Evolutionary conservation across 2,113 vertebrate genomes (phyloP).

Genomic region (Falcunculus frontatus): DNA sequence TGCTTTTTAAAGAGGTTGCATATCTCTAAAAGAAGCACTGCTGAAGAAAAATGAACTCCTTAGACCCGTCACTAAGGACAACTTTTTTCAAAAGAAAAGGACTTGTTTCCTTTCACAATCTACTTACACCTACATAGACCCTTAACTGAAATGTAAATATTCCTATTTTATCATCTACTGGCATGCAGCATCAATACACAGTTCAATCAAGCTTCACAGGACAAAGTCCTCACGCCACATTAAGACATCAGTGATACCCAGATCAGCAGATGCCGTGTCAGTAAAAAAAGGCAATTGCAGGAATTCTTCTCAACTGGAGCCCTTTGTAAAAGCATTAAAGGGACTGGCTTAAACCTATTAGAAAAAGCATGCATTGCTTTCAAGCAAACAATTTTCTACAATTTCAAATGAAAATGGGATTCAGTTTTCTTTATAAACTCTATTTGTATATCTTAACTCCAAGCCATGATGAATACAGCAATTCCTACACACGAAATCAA

Average conservation of each 20-base stretch:
- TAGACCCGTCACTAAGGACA: background rate
- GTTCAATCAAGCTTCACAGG: background rate
- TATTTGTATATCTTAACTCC: background rate
- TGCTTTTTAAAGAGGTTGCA: background rate
- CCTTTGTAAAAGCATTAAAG: background rate
- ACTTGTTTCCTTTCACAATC: background rate
- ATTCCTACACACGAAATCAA: background rate
- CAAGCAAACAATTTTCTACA: background rate
- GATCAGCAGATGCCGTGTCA: background rate
- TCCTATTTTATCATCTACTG: background rate
- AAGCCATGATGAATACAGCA: background rate
- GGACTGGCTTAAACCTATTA: background rate
- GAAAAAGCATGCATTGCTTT: background rate
- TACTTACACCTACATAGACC: background rate
- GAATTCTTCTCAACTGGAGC: background rate
- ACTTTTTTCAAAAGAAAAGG: background rate
- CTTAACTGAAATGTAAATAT: background rate
- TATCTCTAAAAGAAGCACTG: background rate
- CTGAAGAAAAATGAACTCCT: background rate
- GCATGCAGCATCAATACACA: background rate
- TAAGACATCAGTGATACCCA: background rate
- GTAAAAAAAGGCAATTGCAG: background rate
- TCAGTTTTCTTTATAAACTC: background rate
- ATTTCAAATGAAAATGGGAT: background rate
- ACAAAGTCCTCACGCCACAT: background rate